Percentiles rank a stretch among this genome's conserved stretches.
phyloP scores from a whole-genome alignment of 2,113 vertebrate genomes.

The Arizona elegans region DNA sequence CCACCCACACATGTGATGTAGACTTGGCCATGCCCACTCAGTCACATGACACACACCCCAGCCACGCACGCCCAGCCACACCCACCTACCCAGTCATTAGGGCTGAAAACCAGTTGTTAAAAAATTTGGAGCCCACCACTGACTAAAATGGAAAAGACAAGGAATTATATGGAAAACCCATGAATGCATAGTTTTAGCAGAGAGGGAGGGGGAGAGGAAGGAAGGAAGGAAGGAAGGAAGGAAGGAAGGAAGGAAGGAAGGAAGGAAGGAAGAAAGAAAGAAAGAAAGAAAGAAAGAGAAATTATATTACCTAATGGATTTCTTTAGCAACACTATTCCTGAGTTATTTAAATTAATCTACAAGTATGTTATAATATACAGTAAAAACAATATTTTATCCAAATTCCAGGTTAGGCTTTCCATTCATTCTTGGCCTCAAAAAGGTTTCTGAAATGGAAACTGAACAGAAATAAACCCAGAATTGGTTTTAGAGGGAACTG shows the following conservation, averaged over 20 bases:
- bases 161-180: slow-evolving; percentile 60
- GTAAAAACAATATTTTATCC: slow-evolving; percentile 54
- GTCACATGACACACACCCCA: too few relatives aligned
- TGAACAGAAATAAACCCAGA: slow-evolving; percentile 28
- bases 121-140: too few relatives aligned
- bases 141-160: slow-evolving; percentile 38
- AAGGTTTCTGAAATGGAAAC: slow-evolving; percentile 45
- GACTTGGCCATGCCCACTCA: too few relatives aligned
- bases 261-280: background rate
- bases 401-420: slow-evolving; percentile 49
- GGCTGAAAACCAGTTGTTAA: too few relatives aligned
- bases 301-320: slow-evolving; percentile 55
- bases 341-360: slow-evolving; percentile 60
- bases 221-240: background rate
- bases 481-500: slow-evolving; percentile 12
- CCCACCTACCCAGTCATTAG: too few relatives aligned
- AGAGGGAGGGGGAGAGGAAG: slow-evolving; percentile 26
- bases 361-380: slow-evolving; percentile 46
- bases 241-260: too few relatives aligned
- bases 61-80: too few relatives aligned
- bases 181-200: slow-evolving; percentile 64
- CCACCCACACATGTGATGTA: too few relatives aligned
- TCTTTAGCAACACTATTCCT: slow-evolving; percentile 54
- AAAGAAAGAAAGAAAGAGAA: background rate
- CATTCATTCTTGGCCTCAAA: slow-evolving; percentile 44